A percentile compares a stretch with the other conserved stretches of the same genome.
Evolutionary conservation across 2,888 invertebrate species (phyloP).

Genomic region (Pediacus dermestoides): DNA sequence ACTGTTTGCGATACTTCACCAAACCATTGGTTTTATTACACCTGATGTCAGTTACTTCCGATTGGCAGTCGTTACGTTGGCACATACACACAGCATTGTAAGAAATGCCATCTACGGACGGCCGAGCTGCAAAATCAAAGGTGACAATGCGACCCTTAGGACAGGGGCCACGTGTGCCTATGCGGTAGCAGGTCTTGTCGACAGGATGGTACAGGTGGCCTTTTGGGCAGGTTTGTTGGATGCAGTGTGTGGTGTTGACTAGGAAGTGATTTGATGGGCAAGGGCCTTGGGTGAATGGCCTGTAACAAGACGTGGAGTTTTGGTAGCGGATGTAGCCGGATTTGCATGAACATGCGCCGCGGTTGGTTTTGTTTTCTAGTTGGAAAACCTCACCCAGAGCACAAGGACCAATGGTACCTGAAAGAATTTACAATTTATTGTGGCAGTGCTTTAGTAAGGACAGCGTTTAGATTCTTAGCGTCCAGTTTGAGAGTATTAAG

Average conservation of each 20-base stretch:
- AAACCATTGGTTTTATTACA: conserved; percentile 52
- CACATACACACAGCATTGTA: conserved; percentile 82
- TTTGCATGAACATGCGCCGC: conserved; percentile 68
- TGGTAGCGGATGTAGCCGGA: conserved; percentile 61
- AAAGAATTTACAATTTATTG: conserved; percentile 16
- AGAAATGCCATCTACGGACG: conserved; percentile 75
- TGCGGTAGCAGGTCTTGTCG: conserved; percentile 71
- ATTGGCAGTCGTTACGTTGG: conserved; percentile 30
- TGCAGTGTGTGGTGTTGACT: conserved; percentile 64
- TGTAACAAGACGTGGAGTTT: conserved; percentile 67
- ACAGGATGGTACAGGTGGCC: conserved; percentile 74
- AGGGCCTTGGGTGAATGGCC: conserved; percentile 76
- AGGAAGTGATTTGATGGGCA: conserved; percentile 68
- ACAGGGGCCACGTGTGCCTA: conserved; percentile 76
- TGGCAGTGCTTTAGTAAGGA: too few relatives aligned
- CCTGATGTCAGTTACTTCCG: conserved; percentile 34
- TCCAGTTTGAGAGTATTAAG: too few relatives aligned
- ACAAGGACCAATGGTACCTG: conserved; percentile 75
- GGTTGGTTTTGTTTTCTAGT: conserved; percentile 49
- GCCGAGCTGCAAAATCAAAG: conserved; percentile 75
- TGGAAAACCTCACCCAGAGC: conserved; percentile 69
- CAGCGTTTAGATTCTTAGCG: too few relatives aligned
- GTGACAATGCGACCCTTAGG: conserved; percentile 68
- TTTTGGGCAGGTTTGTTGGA: conserved; percentile 67
- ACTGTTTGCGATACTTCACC: conserved; percentile 64